Evolutionary conservation across 1,140 invertebrate species (phyloP).

Genomic region (Bombus cullumanus): DNA sequence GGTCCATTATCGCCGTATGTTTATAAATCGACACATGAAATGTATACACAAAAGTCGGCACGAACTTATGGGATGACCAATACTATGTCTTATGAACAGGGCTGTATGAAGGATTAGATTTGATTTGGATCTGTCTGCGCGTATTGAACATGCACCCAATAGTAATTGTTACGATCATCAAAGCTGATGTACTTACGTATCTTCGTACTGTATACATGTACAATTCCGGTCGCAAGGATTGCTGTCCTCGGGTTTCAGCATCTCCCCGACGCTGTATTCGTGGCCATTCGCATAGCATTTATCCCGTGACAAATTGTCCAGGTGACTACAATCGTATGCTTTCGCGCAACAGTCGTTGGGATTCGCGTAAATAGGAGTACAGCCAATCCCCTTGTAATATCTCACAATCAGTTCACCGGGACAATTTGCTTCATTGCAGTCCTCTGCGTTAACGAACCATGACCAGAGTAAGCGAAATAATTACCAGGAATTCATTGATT

Average conservation of each 20-base stretch:
- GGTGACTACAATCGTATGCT: slow-evolving; percentile 58
- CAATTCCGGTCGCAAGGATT: slow-evolving; percentile 61
- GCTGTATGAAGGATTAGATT: background rate
- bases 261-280: slow-evolving; percentile 55
- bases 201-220: no score
- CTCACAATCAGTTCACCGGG: slow-evolving; percentile 39
- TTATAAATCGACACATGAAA: no score
- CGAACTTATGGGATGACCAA: no score
- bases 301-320: slow-evolving; percentile 32
- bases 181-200: slow-evolving; percentile 43
- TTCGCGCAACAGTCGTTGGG: slow-evolving; percentile 62
- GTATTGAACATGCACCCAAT: accelerated
- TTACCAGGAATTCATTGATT: background rate
- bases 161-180: accelerated
- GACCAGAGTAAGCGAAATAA: background rate
- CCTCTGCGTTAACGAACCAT: background rate
- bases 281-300: slow-evolving; percentile 68
- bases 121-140: accelerated
- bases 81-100: no score
- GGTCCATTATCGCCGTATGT: no score
- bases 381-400: slow-evolving; percentile 57
- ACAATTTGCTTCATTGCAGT: slow-evolving; percentile 60
- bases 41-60: no score
- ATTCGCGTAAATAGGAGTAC: slow-evolving; percentile 60
- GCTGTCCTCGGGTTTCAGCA: slow-evolving; percentile 52